Conservation (phyloP, 2,888 invertebrate species). For the Sinhomidia bicolor region DNA sequence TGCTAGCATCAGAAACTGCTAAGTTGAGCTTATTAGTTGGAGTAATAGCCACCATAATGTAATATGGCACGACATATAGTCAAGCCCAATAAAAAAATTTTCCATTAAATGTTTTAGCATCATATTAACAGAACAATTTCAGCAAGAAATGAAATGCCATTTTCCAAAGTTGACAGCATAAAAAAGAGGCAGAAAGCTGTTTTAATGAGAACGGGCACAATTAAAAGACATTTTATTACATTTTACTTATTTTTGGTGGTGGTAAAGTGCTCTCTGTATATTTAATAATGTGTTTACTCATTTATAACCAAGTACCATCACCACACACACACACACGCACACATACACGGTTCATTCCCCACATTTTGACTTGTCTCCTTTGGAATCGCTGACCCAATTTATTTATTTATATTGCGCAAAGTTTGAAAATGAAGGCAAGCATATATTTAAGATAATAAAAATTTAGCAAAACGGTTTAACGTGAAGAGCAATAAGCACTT, state of each 20-base stretch:
- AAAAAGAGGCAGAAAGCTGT: not conserved
- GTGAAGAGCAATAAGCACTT: not conserved
- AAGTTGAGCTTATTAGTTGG: not conserved
- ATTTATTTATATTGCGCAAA: not conserved
- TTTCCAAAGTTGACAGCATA: not conserved
- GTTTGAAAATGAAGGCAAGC: not conserved
- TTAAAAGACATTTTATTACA: not conserved
- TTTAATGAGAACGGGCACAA: conserved; percentile 11
- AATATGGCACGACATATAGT: too few relatives aligned
- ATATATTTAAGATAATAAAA: too few relatives aligned
- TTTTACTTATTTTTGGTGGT: not conserved
- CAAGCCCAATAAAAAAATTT: conserved; percentile 2
- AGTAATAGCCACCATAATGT: too few relatives aligned
- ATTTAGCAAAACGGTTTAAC: not conserved
- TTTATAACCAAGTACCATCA: not conserved
- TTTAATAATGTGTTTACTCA: not conserved
- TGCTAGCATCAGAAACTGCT: conserved; percentile 12
- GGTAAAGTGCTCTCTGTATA: not conserved
- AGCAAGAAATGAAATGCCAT: conserved; percentile 4
- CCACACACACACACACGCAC: too few relatives aligned
- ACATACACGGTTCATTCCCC: not conserved
- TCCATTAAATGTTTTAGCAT: conserved; percentile 24
- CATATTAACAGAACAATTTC: not conserved
- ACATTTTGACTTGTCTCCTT: not conserved
- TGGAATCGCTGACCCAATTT: not conserved